Evolutionary conservation across 2,888 invertebrate genomes (phyloP).

Genomic region (Brachynemurus nebulosus): DNA sequence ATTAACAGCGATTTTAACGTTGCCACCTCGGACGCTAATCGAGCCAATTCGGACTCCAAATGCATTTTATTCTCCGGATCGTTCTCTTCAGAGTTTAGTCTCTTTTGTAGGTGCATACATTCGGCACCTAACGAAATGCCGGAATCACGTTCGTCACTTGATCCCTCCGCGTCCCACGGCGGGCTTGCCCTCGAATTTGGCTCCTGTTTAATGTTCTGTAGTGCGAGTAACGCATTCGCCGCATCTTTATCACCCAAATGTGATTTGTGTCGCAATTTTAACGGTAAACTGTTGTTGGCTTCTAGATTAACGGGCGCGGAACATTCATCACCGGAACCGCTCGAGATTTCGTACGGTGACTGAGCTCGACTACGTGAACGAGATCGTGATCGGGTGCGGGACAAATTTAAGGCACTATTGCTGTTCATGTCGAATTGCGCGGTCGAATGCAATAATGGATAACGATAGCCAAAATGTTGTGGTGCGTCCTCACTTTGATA

Average conservation of each 20-base stretch:
- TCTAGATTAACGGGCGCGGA: slow-evolving; percentile 34
- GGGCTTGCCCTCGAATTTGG: slow-evolving; percentile 66
- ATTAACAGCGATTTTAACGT: slow-evolving; percentile 73
- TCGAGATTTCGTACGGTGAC: slow-evolving; percentile 70
- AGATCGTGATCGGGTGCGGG: slow-evolving; percentile 27
- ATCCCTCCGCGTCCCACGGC: slow-evolving; percentile 80
- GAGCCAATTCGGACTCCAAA: slow-evolving; percentile 72
- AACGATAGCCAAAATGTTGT: slow-evolving; percentile 17
- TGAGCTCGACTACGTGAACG: slow-evolving; percentile 36
- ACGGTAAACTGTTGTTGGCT: slow-evolving; percentile 67
- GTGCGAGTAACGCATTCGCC: slow-evolving; percentile 62
- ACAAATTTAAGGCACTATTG: slow-evolving; percentile 56
- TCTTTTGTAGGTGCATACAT: slow-evolving; percentile 28
- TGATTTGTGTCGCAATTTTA: slow-evolving; percentile 83
- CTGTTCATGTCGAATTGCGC: slow-evolving; percentile 42
- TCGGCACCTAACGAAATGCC: slow-evolving; percentile 73
- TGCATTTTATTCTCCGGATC: slow-evolving; percentile 54
- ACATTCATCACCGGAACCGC: slow-evolving; percentile 48
- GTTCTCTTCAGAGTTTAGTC: slow-evolving; percentile 3
- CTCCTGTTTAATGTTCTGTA: slow-evolving; percentile 78
- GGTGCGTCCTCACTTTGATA: slow-evolving; percentile 28
- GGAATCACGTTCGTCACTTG: slow-evolving; percentile 80
- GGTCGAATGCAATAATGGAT: slow-evolving; percentile 15
- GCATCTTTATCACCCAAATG: slow-evolving; percentile 83
- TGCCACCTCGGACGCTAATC: slow-evolving; percentile 82